Evolutionary conservation across 2,888 invertebrate genomes (phyloP).

Genomic region (Callimorpha dominula): DNA sequence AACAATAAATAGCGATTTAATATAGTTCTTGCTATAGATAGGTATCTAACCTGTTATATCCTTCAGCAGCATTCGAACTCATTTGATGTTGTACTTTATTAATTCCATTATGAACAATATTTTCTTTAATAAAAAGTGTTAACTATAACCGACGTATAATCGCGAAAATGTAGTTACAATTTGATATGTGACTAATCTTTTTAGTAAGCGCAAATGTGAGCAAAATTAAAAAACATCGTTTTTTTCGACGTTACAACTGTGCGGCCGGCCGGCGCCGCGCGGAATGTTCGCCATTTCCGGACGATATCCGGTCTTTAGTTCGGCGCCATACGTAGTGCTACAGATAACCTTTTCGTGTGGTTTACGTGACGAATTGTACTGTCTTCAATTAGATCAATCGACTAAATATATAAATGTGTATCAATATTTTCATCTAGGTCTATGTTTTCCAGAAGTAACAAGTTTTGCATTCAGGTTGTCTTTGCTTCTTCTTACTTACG

Average conservation of each 20-base stretch:
- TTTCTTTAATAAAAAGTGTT: not conserved
- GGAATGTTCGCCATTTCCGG: conserved; percentile 86
- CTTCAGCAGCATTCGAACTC: conserved; percentile 51
- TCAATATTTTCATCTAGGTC: not conserved
- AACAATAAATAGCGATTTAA: conserved; percentile 79
- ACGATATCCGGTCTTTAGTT: conserved; percentile 80
- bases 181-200: conserved; percentile 30
- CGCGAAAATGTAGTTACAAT: not conserved
- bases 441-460: not conserved
- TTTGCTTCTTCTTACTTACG: not conserved
- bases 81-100: conserved; percentile 1
- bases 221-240: conserved; percentile 56
- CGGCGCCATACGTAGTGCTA: conserved; percentile 68
- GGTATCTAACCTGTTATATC: conserved; percentile 66
- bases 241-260: conserved; percentile 68
- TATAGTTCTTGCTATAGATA: conserved; percentile 68
- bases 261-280: conserved; percentile 76
- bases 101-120: not conserved
- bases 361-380: conserved; percentile 32
- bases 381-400: conserved; percentile 10
- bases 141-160: not conserved
- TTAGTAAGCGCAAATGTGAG: conserved; percentile 43
- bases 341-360: conserved; percentile 66
- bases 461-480: not conserved
- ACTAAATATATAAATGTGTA: not conserved